These are phyloP conservation scores for Trachurus trachurus DNA, from an alignment of 2,797 vertebrate species.

Conservation along the genomic window DNA sequence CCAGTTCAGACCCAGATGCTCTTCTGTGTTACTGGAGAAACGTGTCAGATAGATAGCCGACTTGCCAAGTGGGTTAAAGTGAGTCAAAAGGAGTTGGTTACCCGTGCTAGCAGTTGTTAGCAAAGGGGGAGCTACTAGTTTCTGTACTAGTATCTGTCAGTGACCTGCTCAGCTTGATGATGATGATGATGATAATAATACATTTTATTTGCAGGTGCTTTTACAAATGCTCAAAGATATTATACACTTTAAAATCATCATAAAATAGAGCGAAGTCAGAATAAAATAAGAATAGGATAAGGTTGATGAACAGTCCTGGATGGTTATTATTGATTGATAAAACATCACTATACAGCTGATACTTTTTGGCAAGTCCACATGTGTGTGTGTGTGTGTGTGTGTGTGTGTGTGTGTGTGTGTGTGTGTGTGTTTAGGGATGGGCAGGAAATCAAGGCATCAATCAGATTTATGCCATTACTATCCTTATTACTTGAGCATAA, in stretches of 20 bases:
- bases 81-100: neutral
- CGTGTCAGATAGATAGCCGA: neutral
- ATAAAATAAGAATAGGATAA: neutral
- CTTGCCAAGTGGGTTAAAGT: slow-evolving; percentile 4
- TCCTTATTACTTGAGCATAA: too few relatives aligned
- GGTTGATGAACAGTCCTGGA: neutral
- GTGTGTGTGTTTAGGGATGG: neutral
- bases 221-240: too few relatives aligned
- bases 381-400: neutral
- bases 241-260: too few relatives aligned
- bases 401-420: too few relatives aligned
- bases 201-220: too few relatives aligned
- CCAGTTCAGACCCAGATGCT: neutral
- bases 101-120: slow-evolving; percentile 49
- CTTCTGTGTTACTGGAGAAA: slow-evolving; percentile 3
- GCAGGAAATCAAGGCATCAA: neutral
- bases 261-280: too few relatives aligned
- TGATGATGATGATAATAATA: too few relatives aligned
- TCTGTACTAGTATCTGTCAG: neutral
- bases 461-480: too few relatives aligned
- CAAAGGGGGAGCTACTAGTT: neutral
- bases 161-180: too few relatives aligned
- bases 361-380: neutral
- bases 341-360: neutral
- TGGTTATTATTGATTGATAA: neutral